These are phyloP conservation scores for Bufo bufo DNA, from an alignment of 2,113 vertebrate species.

Conservation along the genomic window DNA sequence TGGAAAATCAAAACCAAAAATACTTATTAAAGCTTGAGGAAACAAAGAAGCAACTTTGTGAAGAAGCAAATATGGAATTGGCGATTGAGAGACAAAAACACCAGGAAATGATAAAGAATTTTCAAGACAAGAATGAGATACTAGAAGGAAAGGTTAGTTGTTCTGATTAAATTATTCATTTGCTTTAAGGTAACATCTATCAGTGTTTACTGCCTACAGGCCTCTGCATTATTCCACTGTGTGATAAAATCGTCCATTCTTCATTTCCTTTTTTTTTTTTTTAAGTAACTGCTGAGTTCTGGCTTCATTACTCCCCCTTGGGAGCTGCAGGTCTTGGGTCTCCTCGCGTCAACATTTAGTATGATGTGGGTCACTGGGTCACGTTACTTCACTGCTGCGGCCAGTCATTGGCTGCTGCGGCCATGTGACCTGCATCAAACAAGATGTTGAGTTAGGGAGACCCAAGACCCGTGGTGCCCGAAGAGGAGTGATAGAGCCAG, in stretches of 20 bases:
- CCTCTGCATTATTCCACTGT: background rate
- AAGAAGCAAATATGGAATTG: slow-evolving; percentile 75
- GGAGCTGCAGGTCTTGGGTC: too few species aligned
- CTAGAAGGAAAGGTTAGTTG: slow-evolving; percentile 78
- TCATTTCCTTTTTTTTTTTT: background rate
- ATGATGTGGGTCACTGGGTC: too few species aligned
- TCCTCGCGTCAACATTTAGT: too few species aligned
- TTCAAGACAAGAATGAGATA: slow-evolving; percentile 72
- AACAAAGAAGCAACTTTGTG: slow-evolving; percentile 70
- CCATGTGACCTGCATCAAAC: too few species aligned
- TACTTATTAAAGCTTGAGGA: slow-evolving; percentile 70
- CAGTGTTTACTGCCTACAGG: background rate
- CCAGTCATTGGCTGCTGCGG: too few species aligned
- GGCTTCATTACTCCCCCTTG: too few species aligned
- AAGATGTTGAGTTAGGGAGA: too few species aligned
- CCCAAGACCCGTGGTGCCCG: too few species aligned
- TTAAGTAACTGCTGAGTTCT: too few species aligned
- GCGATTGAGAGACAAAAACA: slow-evolving; percentile 80
- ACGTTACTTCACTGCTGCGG: too few species aligned
- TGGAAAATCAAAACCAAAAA: slow-evolving; percentile 71
- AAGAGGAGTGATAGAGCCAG: too few species aligned
- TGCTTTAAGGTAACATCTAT: background rate
- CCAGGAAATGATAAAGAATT: slow-evolving; percentile 75
- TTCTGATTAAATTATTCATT: background rate
- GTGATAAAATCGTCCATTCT: too few species aligned